Evolutionary conservation across 1,140 invertebrate species (phyloP), one percentile per base, ranked within the genome.

Genomic region (Diorhabda sublineata): DNA sequence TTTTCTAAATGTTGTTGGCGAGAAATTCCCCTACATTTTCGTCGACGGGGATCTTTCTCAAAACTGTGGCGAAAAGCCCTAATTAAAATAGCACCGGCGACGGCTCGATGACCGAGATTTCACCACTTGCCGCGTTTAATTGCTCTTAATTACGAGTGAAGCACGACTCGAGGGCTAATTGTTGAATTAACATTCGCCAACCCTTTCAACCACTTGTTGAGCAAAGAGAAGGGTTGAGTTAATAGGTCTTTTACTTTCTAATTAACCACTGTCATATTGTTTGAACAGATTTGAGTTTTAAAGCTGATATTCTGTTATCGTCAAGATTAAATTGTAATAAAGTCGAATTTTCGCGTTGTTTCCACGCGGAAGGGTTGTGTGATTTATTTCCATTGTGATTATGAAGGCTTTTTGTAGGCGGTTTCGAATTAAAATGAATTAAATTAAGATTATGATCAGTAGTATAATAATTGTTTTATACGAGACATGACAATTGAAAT

Each of bases 191-290:
- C 70, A 68, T 71, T 61, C 56, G 56, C 26, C 61, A 65, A 64
- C 64, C 63, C 66, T 68, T 71, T 68, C 56, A 52, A 52, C 70
- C 66, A 71, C 70, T 68, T 71, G 70, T 71, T 71, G 70, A 52
- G 5, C 62, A 11, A 57, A 56, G 59, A 64, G 52, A 71, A 68
- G 70, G 70, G 70, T 71, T 68, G 47, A 43, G 42, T 69, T 68
- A 68, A 68, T 62, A 57, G 67, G 43, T 42, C 66, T 68, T 66
- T 68, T 62, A 45, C 52, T 60, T 52, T 56, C 52, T 68, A 68
- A 68, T 71, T 68, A 71, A 71, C 70, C 59, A 68, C 61, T 71
- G 70, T 71, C 66, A 65, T 58, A 64, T 64, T 67, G 56, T 63
- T 67, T 66, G 61, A 61, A 67, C 60, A 67, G 65, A 67, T 67